Conservation (phyloP, 2,797 vertebrate genomes). For the Leptodactylus fallax region DNA sequence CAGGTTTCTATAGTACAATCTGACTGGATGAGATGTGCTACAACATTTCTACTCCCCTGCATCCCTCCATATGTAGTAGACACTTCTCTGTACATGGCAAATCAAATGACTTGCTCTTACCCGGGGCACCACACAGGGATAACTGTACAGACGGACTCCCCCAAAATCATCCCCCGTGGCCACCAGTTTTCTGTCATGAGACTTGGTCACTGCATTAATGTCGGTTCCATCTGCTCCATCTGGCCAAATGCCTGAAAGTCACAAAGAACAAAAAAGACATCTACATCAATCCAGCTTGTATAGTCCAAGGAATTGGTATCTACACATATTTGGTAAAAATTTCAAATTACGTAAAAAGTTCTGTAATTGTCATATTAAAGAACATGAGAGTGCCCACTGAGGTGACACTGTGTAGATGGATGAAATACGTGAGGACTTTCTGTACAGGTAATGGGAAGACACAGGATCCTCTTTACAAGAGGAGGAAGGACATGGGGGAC, state of each 20-base stretch:
- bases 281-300: background rate
- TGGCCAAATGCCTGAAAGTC: conserved; percentile 78
- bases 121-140: conserved; percentile 87
- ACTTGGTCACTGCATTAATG: conserved; percentile 87
- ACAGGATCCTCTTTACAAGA: too few relatives aligned
- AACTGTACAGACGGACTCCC: conserved; percentile 89
- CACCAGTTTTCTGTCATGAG: conserved; percentile 82
- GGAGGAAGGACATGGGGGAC: too few relatives aligned
- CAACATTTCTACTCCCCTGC: too few relatives aligned
- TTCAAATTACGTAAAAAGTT: too few relatives aligned
- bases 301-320: background rate
- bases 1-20: too few relatives aligned
- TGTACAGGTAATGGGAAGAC: too few relatives aligned
- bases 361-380: too few relatives aligned
- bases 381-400: too few relatives aligned
- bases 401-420: background rate
- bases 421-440: too few relatives aligned
- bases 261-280: background rate
- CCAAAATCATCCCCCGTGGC: conserved; percentile 91
- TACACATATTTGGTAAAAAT: background rate
- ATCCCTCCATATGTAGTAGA: too few relatives aligned
- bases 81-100: too few relatives aligned
- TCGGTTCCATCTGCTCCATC: conserved; percentile 92
- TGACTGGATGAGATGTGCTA: too few relatives aligned
- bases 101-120: conserved; percentile 72